These are phyloP conservation scores for Plectropomus leopardus DNA, from an alignment of 2,113 vertebrate species.

Conservation along the genomic window DNA sequence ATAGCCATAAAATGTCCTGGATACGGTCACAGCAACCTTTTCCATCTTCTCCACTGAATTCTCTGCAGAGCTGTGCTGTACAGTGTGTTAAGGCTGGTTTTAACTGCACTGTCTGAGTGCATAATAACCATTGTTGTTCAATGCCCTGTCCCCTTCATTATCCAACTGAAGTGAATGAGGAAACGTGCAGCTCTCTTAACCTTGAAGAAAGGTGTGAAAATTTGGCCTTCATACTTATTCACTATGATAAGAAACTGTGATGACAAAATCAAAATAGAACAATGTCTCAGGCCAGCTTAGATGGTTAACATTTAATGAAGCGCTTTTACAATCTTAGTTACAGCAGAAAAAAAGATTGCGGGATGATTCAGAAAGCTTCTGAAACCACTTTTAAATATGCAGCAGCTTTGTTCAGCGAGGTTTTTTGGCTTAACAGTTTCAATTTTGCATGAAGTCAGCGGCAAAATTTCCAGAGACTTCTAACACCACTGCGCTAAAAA, in stretches of 20 bases:
- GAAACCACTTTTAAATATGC: constrained; percentile 70
- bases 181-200: neutral
- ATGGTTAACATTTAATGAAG: constrained; percentile 63
- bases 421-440: constrained; percentile 57
- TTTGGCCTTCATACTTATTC: constrained; percentile 19
- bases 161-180: constrained; percentile 22
- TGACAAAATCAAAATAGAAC: constrained; percentile 51
- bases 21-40: constrained; percentile 21
- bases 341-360: constrained; percentile 14
- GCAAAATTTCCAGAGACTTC: constrained; percentile 46
- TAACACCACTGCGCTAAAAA: constrained; percentile 40
- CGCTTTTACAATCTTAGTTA: constrained; percentile 45
- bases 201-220: constrained; percentile 11
- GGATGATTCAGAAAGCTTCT: constrained; percentile 56
- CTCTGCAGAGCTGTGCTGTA: constrained; percentile 8
- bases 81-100: constrained; percentile 18
- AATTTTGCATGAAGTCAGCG: constrained; percentile 69
- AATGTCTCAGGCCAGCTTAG: constrained; percentile 11
- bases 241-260: constrained; percentile 39
- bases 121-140: constrained; percentile 23
- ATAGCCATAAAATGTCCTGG: constrained; percentile 27
- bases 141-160: constrained; percentile 8
- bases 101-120: constrained; percentile 1
- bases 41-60: constrained; percentile 28
- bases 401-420: constrained; percentile 65